Percentiles rank a stretch among this genome's conserved stretches.
Conservation (phyloP, 2,797 vertebrate species). For the Peromyscus attwateri region DNA sequence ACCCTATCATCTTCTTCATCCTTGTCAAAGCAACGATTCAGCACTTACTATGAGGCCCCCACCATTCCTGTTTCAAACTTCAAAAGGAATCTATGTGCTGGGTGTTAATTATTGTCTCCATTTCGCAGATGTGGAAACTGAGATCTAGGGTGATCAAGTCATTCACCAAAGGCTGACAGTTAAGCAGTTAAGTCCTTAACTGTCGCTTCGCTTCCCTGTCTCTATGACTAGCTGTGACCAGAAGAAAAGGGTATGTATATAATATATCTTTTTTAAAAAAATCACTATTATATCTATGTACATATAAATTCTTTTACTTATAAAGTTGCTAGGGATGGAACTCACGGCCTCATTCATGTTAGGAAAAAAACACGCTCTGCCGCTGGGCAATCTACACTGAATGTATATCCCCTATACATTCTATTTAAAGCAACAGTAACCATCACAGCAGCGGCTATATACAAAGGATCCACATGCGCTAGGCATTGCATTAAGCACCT, state of each 20-base stretch:
- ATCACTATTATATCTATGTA: background rate
- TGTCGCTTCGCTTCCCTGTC: background rate
- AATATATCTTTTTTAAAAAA: background rate
- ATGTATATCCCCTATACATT: background rate
- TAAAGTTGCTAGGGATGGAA: background rate
- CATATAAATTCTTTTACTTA: background rate
- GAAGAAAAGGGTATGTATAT: background rate
- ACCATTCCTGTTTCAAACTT: background rate
- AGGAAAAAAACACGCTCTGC: background rate
- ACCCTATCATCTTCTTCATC: background rate
- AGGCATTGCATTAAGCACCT: slow-evolving; percentile 18
- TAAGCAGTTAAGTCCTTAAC: background rate
- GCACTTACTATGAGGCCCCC: background rate
- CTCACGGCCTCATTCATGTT: background rate
- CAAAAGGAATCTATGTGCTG: background rate
- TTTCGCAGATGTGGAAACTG: slow-evolving; percentile 2
- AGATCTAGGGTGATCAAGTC: background rate
- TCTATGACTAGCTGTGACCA: background rate
- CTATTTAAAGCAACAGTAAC: slow-evolving; percentile 12
- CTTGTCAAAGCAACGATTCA: background rate
- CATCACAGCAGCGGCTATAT: background rate
- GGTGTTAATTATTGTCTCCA: background rate
- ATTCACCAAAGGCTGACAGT: background rate
- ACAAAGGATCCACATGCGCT: background rate
- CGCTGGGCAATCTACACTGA: background rate